Evolutionary conservation across 1,140 invertebrate species (phyloP).

Genomic region (Lineus longissimus): DNA sequence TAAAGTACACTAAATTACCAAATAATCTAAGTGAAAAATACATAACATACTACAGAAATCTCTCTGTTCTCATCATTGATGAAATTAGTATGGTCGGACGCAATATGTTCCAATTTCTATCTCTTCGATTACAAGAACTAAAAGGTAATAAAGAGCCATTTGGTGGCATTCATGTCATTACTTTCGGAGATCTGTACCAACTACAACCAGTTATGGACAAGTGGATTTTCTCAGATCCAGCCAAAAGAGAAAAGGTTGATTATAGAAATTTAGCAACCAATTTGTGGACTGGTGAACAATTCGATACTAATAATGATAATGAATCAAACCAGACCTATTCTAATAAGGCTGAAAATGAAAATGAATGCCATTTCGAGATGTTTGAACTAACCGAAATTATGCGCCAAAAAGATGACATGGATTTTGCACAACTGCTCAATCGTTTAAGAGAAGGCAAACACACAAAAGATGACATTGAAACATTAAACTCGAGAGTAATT

Average conservation of each 20-base stretch:
- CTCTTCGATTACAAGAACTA: constrained; percentile 8
- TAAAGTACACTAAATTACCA: constrained; percentile 9
- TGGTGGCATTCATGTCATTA: not conserved
- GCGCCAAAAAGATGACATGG: constrained; percentile 15
- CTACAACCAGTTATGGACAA: constrained; percentile 6
- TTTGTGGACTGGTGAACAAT: constrained; percentile 8
- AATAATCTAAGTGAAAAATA: constrained; percentile 10
- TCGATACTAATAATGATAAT: too few relatives aligned
- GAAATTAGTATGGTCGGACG: constrained; percentile 21
- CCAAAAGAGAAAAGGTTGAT: not conserved
- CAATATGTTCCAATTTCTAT: constrained; percentile 17
- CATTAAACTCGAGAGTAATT: constrained; percentile 1
- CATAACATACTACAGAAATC: constrained; percentile 1
- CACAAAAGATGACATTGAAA: not conserved
- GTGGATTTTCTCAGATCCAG: not conserved
- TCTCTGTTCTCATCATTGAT: constrained; percentile 20
- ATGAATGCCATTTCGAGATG: too few relatives aligned
- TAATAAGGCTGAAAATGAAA: too few relatives aligned
- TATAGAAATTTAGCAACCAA: not conserved
- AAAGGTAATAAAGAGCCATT: not conserved
- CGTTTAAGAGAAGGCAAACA: constrained; percentile 8
- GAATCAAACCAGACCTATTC: too few relatives aligned
- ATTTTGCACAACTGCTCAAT: constrained; percentile 18
- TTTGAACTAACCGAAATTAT: constrained; percentile 14
- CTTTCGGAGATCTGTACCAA: constrained; percentile 7